Conservation (phyloP, 2,888 invertebrate genomes). For the Brassicogethes aeneus region DNA sequence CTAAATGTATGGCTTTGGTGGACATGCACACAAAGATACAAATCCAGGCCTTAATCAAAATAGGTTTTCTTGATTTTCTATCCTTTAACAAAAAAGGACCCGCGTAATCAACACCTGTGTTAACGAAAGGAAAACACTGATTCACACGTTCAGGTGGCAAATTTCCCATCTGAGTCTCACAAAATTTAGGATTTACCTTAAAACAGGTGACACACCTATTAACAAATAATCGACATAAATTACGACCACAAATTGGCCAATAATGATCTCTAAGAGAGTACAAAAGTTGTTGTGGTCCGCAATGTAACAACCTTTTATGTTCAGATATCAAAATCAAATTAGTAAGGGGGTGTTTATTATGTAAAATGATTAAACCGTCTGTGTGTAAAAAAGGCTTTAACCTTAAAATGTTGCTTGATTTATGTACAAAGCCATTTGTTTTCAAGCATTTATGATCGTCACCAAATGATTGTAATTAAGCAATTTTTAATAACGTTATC, state of each 20-base stretch:
- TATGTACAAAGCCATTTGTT: too few species aligned
- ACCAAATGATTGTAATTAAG: too few species aligned
- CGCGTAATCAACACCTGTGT: slow-evolving; percentile 4
- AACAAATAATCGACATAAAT: not conserved
- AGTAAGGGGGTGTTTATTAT: not conserved
- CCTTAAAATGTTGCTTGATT: not conserved
- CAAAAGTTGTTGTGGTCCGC: not conserved
- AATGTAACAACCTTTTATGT: not conserved
- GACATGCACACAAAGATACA: slow-evolving; percentile 7
- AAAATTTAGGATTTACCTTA: slow-evolving; percentile 2
- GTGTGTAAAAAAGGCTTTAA: not conserved
- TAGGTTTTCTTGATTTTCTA: not conserved
- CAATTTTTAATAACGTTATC: too few species aligned
- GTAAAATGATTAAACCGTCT: slow-evolving; percentile 1
- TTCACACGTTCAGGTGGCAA: not conserved
- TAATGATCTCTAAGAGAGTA: not conserved
- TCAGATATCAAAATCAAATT: not conserved
- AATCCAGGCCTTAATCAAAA: slow-evolving; percentile 3
- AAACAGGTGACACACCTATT: slow-evolving; percentile 6
- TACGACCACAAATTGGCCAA: slow-evolving; percentile 4
- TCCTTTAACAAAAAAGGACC: slow-evolving; percentile 3
- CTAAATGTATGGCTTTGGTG: slow-evolving; percentile 7
- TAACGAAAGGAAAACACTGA: not conserved
- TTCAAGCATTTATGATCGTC: too few species aligned
- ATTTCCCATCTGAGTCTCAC: slow-evolving; percentile 4